Conservation (phyloP, 2,797 vertebrate genomes). For the Phrynocephalus guinanensis region DNA sequence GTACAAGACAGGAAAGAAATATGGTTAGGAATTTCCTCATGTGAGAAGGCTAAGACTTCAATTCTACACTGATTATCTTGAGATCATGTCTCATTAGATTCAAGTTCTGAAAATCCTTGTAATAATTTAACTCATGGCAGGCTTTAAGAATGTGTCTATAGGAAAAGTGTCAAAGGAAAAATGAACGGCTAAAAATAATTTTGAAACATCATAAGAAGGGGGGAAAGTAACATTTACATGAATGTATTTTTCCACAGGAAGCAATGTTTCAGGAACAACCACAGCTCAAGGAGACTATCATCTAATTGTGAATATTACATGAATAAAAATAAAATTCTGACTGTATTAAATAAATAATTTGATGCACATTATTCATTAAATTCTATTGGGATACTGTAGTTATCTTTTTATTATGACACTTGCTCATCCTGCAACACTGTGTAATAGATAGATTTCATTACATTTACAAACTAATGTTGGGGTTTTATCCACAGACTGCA, state of each 20-base stretch:
- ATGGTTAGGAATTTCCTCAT: neutral
- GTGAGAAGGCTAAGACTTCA: neutral
- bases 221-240: constrained; percentile 4
- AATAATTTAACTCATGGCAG: constrained; percentile 47
- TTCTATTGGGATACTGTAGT: constrained; percentile 37
- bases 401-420: constrained; percentile 48
- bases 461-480: constrained; percentile 48
- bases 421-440: constrained; percentile 49
- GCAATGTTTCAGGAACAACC: constrained; percentile 5
- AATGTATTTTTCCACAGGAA: constrained; percentile 16
- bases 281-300: constrained; percentile 44
- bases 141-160: constrained; percentile 7
- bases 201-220: neutral
- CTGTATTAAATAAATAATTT: constrained; percentile 52
- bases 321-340: constrained; percentile 37
- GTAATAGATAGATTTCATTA: constrained; percentile 53
- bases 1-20: neutral
- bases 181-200: neutral
- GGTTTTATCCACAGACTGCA: constrained; percentile 1
- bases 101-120: constrained; percentile 32
- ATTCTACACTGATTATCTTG: neutral
- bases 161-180: neutral
- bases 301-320: constrained; percentile 49
- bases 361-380: constrained; percentile 49
- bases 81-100: neutral